Conservation (phyloP, 2,797 vertebrate species). For the Fratercula arctica region DNA sequence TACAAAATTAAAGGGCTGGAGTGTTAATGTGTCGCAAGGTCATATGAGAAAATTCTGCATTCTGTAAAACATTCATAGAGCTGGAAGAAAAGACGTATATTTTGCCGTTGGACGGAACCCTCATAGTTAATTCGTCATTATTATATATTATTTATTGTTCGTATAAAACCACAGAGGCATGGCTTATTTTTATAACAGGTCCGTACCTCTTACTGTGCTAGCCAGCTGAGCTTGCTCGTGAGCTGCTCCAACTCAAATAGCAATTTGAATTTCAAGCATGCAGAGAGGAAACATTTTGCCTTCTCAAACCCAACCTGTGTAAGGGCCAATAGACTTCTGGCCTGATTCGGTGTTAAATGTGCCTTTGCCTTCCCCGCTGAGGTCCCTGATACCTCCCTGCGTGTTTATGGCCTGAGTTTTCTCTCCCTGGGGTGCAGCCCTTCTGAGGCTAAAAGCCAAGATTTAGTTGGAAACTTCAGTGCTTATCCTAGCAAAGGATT, state of each 20-base stretch:
- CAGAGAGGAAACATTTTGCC: not conserved
- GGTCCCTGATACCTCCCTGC: not conserved
- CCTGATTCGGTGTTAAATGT: not conserved
- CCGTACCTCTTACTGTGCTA: not conserved
- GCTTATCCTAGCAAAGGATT: not conserved
- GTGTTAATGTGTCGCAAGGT: not conserved
- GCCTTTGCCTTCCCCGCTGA: not conserved
- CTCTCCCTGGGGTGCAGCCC: not conserved
- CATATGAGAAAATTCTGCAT: not conserved
- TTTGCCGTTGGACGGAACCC: not conserved
- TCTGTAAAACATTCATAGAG: not conserved
- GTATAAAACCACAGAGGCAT: not conserved
- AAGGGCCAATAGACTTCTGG: not conserved
- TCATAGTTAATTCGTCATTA: not conserved
- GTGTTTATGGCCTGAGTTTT: not conserved
- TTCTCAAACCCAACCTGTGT: not conserved
- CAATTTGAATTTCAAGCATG: conserved; percentile 22
- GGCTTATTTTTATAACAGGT: not conserved
- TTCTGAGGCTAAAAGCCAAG: not conserved
- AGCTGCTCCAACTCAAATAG: conserved; percentile 36
- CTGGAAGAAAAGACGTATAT: not conserved
- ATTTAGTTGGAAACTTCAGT: not conserved
- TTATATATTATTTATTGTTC: not conserved
- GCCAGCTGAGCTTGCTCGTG: not conserved
- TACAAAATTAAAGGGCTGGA: not conserved